Evolutionary conservation across 2,113 vertebrate genomes (phyloP).

Genomic region (Mellivora capensis): DNA sequence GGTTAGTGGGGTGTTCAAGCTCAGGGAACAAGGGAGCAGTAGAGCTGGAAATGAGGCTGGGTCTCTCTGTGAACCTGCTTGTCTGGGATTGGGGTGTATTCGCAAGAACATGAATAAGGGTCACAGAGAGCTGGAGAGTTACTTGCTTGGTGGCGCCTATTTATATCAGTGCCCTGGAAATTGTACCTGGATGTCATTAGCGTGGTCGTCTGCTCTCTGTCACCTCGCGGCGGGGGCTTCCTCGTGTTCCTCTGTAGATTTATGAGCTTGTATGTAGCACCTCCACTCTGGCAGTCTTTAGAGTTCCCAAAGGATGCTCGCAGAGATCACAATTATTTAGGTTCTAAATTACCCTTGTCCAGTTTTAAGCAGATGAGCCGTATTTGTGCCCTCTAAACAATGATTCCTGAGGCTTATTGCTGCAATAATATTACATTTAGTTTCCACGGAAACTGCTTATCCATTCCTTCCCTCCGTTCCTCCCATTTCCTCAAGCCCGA

Average conservation of each 20-base stretch:
- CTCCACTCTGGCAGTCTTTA: slow-evolving; percentile 15
- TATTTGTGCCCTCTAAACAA: slow-evolving; percentile 60
- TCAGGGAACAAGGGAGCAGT: background rate
- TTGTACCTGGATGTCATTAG: slow-evolving; percentile 42
- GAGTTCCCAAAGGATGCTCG: slow-evolving; percentile 22
- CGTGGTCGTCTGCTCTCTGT: background rate
- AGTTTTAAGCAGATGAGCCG: slow-evolving; percentile 72
- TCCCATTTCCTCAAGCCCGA: background rate
- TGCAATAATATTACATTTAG: slow-evolving; percentile 54
- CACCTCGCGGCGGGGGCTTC: background rate
- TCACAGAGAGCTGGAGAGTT: background rate
- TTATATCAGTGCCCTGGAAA: slow-evolving; percentile 28
- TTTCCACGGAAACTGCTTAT: slow-evolving; percentile 77
- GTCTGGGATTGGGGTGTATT: background rate
- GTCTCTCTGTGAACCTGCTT: background rate
- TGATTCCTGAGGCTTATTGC: slow-evolving; percentile 69
- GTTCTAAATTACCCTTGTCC: slow-evolving; percentile 72
- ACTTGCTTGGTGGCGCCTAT: slow-evolving; percentile 20
- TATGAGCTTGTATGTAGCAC: slow-evolving; percentile 13
- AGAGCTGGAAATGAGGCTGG: background rate
- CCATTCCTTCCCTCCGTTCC: background rate
- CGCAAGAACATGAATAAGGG: background rate
- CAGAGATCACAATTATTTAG: slow-evolving; percentile 62
- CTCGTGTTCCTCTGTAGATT: slow-evolving; percentile 17
- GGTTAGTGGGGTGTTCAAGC: background rate